phyloP scores from a whole-genome alignment of 2,888 invertebrate species.

The Scelioninae gen. 2 region DNA sequence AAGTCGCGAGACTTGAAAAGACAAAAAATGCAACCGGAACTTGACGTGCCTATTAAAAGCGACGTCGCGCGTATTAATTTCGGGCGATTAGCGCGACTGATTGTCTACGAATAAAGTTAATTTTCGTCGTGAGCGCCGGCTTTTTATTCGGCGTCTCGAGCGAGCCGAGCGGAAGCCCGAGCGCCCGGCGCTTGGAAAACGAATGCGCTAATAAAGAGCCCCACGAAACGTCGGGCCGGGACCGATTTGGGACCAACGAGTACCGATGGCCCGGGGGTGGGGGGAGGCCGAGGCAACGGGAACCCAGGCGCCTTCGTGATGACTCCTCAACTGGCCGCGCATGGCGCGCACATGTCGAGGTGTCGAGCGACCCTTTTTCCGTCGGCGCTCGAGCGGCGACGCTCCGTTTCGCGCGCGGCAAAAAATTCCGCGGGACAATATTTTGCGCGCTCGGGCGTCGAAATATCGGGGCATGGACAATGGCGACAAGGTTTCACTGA shows the following conservation, averaged over 20 bases:
- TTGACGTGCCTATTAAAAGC: too few species aligned
- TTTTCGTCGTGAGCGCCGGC: conserved; percentile 32
- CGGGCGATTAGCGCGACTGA: conserved; percentile 37
- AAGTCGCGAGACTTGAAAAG: too few species aligned
- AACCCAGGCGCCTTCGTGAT: conserved; percentile 65
- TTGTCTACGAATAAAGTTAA: conserved; percentile 30
- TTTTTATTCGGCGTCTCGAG: conserved; percentile 37
- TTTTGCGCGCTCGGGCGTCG: conserved; percentile 16
- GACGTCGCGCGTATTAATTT: too few species aligned
- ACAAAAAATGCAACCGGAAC: too few species aligned
- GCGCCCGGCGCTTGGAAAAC: too few species aligned
- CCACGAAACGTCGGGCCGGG: conserved; percentile 56
- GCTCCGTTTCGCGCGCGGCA: conserved; percentile 45
- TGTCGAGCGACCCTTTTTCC: conserved; percentile 68
- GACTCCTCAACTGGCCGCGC: conserved; percentile 72
- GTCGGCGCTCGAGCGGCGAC: conserved; percentile 16
- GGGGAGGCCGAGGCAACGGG: conserved; percentile 33
- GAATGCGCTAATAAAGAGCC: conserved; percentile 70
- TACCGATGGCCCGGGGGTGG: conserved; percentile 41
- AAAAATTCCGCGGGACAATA: conserved; percentile 39
- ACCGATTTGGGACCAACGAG: conserved; percentile 58
- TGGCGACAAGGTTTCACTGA: neutral
- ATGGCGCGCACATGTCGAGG: conserved; percentile 75
- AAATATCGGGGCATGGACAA: conserved; percentile 13
- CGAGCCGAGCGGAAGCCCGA: conserved; percentile 47